Base-by-base conservation (phyloP, 1,140 invertebrate species). In the Drosophila nigrodunni region DNA sequence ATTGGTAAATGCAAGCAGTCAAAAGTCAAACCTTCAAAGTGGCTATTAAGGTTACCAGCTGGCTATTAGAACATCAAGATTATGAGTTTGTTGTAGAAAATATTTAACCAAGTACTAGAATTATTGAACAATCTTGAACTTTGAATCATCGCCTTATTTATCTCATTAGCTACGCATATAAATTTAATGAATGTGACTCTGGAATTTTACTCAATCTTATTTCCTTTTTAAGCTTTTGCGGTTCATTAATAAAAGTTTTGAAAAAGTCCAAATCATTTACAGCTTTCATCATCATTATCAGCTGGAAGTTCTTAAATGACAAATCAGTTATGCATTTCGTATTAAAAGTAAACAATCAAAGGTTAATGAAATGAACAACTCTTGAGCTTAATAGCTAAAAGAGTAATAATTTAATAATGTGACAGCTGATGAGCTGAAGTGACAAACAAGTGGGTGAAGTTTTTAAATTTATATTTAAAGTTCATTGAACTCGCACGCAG, bases 401-500 rank as follows among this genome's bases (percentile, higher is more conserved):
- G n/a, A 58, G 50, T 41, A 25, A 35, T 18, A 39, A 21, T 74
- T 55, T 46, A 35, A 35, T 18, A 39, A 21, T 74, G 47, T 46
- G 68, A 35, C 37, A 50, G 49, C 39, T 68, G 39, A 62, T 3
- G 10, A 11, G 15, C 11, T 66, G 25, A 46, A 55, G 61, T 54
- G 49, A 65, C 21, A 34, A 21, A 25, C 58, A 46, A 61, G 30
- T 61, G 15, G n/a, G 25, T 61, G 30, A 47, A 47, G 30, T 25
- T 46, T 41, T 41, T 8, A 57, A 11, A 39, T 39, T n/a, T 35
- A 25, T 34, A 11, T 18, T 11, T 10, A 49, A 30, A 43, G 78
- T 62, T 18, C 82, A 85, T 39, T 81, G 82, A 85, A 81, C 82
- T 61, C 39, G 0, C 3, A n/a, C 0, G 7, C 43, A 13, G n/a